Evolutionary conservation across 2,113 vertebrate genomes (phyloP), one percentile per base, ranked within the genome.

Genomic region (Sarotherodon lohbergeri): DNA sequence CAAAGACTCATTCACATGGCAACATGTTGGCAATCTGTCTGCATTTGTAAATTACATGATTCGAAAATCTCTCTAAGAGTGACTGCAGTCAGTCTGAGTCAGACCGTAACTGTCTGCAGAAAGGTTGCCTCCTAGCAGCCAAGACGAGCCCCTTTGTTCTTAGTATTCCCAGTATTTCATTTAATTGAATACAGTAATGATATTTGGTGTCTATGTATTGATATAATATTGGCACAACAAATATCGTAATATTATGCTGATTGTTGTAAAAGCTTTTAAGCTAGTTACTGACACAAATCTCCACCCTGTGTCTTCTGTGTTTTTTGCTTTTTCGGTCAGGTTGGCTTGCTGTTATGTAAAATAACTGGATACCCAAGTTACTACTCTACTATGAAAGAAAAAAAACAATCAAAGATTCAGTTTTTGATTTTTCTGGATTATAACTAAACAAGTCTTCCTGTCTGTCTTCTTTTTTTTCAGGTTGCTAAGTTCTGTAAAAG

Each of bases 401-500:
- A 43, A 50, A 76, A 27, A 12, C 63, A 76, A 76, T 76, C 24
- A 11, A 17, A 50, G 24, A 19, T 50, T 76, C 24, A 19, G 43
- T 76, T 50, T 50, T 50, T 76, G 43, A 76, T 50, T 76, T 2
- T 29, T 5, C 4, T 76, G 6, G 24, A 9, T 32, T 50, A 17
- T 29, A 76, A 48, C 43, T 19, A 22, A 80, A 57, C 9, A 9
- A 9, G 10, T 57, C 36, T 63, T 61, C 17, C 17, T 66, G 2
- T 6, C 11, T 54, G 41, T 73, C 66, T 86, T 5, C 3, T 24
- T 24, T 22, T 22, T 68, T 50, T n/a, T 11, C 88, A 99, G 98
- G 91, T 89, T 90, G 52, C 96, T 97, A 36, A 73, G 4, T 61
- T 98, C 97, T 46, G 96, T 98, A 4, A 81, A 97, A 83, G 97